These are phyloP conservation scores for Oncopeltus fasciatus DNA, from an alignment of 1,140 invertebrate genomes.

Conservation along the genomic window DNA sequence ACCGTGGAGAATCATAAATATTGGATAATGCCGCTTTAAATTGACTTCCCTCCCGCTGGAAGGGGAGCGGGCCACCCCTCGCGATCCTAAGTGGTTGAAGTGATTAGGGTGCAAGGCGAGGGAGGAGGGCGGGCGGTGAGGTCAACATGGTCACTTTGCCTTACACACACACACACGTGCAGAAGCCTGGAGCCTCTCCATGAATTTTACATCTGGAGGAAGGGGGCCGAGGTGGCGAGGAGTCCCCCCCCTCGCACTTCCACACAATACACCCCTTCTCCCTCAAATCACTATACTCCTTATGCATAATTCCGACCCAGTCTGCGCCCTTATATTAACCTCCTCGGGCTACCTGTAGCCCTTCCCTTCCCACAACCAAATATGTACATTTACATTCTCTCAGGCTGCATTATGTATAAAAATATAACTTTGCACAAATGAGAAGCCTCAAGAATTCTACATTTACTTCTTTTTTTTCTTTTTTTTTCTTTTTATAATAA, in stretches of 20 bases:
- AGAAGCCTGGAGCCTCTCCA: background rate
- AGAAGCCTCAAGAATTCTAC: no score
- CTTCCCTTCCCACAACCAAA: background rate
- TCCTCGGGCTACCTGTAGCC: background rate
- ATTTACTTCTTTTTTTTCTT: no score
- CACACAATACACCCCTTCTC: background rate
- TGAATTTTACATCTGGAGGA: slow-evolving; percentile 6
- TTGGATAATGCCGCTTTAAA: slow-evolving; percentile 8
- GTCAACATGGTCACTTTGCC: background rate
- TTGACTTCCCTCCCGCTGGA: background rate
- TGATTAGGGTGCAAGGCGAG: no score
- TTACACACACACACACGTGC: background rate
- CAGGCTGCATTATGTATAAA: no score
- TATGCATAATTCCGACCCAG: background rate
- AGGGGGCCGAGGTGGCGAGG: no score
- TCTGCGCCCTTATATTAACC: background rate
- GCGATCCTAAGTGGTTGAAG: background rate
- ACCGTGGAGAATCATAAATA: slow-evolving; percentile 9
- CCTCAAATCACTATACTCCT: background rate
- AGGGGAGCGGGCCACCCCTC: background rate
- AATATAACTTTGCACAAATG: no score
- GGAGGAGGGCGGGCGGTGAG: background rate
- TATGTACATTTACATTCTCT: no score
- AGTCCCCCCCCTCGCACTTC: no score
- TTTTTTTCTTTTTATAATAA: no score